Evolutionary conservation across 2,888 invertebrate genomes (phyloP).

Genomic region (Ectropis crepuscularia): DNA sequence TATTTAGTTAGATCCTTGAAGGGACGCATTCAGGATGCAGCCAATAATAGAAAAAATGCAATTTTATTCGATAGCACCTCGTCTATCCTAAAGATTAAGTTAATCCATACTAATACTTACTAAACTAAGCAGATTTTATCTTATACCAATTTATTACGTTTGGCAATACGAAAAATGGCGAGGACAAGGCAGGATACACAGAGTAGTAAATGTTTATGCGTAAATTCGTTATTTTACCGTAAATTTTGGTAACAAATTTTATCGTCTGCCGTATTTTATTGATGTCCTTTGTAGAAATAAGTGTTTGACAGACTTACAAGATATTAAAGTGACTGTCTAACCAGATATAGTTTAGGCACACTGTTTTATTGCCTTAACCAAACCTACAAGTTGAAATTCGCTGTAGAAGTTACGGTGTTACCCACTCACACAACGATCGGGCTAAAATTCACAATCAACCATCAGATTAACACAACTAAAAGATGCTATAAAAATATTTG

Average conservation of each 20-base stretch:
- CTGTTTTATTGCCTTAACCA: no score
- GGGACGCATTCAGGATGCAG: not conserved
- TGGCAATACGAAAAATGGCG: slow-evolving; percentile 40
- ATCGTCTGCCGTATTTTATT: no score
- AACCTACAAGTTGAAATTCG: no score
- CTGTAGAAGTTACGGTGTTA: no score
- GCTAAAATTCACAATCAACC: no score
- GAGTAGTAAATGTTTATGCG: not conserved
- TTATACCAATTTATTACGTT: slow-evolving; percentile 60
- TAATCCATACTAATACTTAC: slow-evolving; percentile 62
- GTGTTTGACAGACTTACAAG: no score
- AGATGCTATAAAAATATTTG: no score
- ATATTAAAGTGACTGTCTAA: no score
- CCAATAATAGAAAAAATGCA: slow-evolving; percentile 31
- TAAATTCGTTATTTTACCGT: slow-evolving; percentile 2
- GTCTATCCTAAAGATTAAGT: slow-evolving; percentile 59
- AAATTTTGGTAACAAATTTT: not conserved
- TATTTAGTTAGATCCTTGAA: not conserved
- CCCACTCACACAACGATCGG: no score
- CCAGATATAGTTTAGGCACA: no score
- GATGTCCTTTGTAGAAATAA: no score
- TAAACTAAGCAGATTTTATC: slow-evolving; percentile 41
- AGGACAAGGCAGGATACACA: slow-evolving; percentile 12
- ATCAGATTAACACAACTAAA: no score
- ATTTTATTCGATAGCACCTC: slow-evolving; percentile 64